These are phyloP conservation scores for Seira ritae DNA, from an alignment of 2,888 invertebrate genomes.

Conservation along the genomic window DNA sequence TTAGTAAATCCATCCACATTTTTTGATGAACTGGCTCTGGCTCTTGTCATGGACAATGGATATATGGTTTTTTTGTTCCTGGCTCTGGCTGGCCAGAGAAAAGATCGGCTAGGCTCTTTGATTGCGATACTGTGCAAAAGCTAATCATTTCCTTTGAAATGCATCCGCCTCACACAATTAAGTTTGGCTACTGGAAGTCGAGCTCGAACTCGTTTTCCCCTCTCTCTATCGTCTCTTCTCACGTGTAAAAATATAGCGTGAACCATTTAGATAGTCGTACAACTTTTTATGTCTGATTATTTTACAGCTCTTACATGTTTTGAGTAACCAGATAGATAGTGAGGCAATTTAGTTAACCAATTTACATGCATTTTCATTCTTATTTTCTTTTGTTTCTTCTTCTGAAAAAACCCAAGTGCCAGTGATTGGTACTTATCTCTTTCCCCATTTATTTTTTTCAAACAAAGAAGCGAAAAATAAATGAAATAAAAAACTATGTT, in stretches of 20 bases:
- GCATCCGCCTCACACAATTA: constrained; percentile 45
- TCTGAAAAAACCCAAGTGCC: no score
- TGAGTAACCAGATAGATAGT: background rate
- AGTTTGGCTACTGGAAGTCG: background rate
- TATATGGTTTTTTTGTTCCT: background rate
- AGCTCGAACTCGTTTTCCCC: background rate
- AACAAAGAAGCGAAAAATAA: no score
- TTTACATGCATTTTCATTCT: no score
- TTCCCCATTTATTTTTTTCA: no score
- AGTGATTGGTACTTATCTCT: no score
- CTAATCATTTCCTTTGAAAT: constrained; percentile 61
- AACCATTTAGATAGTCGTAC: background rate
- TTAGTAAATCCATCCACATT: background rate
- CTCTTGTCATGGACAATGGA: background rate
- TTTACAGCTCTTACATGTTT: background rate
- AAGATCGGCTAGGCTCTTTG: background rate
- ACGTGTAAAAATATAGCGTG: background rate
- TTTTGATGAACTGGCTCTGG: background rate
- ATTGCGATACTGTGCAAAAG: constrained; percentile 25
- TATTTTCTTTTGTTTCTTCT: no score
- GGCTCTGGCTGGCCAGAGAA: no score
- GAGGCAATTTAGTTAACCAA: no score
- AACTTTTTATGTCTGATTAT: background rate
- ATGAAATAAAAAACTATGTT: no score
- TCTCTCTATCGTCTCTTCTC: constrained; percentile 5